Conservation (phyloP, 2,113 vertebrate genomes). For the Hyperopisus bebe region DNA sequence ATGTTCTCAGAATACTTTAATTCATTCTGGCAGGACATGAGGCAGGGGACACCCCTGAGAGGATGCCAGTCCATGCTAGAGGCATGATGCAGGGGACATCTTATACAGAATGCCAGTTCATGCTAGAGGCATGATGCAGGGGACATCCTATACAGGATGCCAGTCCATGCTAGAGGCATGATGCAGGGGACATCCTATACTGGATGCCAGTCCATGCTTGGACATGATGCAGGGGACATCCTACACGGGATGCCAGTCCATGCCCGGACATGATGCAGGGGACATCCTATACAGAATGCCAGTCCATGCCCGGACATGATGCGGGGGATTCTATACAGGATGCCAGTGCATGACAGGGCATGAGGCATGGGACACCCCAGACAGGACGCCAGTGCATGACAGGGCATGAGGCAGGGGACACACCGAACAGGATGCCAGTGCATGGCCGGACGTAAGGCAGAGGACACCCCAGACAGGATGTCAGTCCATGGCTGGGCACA, state of each 20-base stretch:
- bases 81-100: background rate
- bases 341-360: background rate
- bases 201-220: background rate
- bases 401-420: background rate
- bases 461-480: background rate
- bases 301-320: background rate
- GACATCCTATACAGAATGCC: background rate
- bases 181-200: background rate
- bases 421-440: background rate
- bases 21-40: background rate
- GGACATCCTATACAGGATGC: background rate
- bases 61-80: background rate
- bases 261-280: background rate
- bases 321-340: background rate
- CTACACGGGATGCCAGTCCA: background rate
- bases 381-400: background rate
- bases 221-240: background rate
- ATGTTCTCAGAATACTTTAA: background rate
- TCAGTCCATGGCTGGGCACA: background rate
- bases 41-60: background rate
- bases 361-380: background rate
- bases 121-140: background rate
- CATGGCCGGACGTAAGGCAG: background rate
- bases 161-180: background rate
- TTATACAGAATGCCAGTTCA: background rate